Evolutionary conservation across 2,797 vertebrate species (phyloP).

Genomic region (Microhierax caerulescens): DNA sequence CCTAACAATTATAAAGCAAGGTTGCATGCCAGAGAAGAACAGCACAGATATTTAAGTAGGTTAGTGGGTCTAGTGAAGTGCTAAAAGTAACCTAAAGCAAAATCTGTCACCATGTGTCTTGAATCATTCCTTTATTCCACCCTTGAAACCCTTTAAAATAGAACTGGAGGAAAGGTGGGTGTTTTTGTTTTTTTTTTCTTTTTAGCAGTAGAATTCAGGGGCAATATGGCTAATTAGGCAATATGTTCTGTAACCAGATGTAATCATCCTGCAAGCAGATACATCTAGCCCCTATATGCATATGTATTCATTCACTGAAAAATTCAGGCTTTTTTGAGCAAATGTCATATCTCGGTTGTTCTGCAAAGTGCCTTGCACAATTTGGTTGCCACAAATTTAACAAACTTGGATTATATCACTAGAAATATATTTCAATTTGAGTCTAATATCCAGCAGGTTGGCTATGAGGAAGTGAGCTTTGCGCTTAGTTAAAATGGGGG

Average conservation of each 20-base stretch:
- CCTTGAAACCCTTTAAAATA: not conserved
- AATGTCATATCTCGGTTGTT: not conserved
- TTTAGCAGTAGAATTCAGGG: not conserved
- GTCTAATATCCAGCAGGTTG: not conserved
- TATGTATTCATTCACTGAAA: not conserved
- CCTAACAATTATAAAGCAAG: not conserved
- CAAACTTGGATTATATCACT: not conserved
- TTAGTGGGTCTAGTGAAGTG: constrained; percentile 31
- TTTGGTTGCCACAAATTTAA: not conserved
- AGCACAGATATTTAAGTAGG: constrained; percentile 40
- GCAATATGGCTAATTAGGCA: not conserved
- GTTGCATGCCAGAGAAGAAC: not conserved
- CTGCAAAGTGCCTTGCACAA: not conserved
- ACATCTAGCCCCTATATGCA: not conserved
- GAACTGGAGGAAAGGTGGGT: not conserved
- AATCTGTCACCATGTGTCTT: constrained; percentile 30
- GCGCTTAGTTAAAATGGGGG: rapidly evolving
- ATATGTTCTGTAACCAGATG: not conserved
- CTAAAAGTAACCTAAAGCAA: constrained; percentile 56
- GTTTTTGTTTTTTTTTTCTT: not conserved
- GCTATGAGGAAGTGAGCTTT: not conserved
- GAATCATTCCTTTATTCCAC: constrained; percentile 9
- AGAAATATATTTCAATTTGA: not conserved
- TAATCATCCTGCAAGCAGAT: not conserved
- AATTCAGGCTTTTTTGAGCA: not conserved